Conservation (phyloP, 2,797 vertebrate species). For the Picus viridis region DNA sequence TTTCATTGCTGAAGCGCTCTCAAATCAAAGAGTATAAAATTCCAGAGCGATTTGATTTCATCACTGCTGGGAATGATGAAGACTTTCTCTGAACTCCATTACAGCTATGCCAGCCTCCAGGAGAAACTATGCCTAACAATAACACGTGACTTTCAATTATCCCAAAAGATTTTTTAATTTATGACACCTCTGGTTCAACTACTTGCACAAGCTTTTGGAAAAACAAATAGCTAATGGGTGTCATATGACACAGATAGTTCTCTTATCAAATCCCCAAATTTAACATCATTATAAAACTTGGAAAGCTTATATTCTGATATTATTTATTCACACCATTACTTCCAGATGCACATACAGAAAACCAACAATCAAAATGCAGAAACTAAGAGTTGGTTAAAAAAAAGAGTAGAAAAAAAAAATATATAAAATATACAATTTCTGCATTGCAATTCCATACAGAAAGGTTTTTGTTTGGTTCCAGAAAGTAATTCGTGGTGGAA, state of each 20-base stretch:
- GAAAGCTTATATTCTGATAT: conserved; percentile 42
- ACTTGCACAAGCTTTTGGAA: not conserved
- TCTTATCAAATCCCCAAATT: not conserved
- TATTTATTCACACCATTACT: conserved; percentile 45
- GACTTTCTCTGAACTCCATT: not conserved
- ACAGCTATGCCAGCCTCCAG: not conserved
- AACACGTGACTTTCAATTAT: not conserved
- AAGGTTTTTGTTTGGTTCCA: conserved; percentile 3
- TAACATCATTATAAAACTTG: not conserved
- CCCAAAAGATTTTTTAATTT: not conserved
- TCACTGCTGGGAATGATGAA: conserved; percentile 2
- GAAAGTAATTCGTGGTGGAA: not conserved
- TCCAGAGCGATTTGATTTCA: not conserved
- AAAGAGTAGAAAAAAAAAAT: not conserved
- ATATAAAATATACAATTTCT: not conserved
- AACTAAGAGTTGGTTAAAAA: not conserved
- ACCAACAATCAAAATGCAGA: not conserved
- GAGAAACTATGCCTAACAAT: not conserved
- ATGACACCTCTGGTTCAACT: not conserved
- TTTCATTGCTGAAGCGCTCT: not conserved
- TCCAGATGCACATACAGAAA: conserved; percentile 41
- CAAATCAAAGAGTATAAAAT: conserved; percentile 8
- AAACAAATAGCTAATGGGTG: not conserved
- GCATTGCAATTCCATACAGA: not conserved
- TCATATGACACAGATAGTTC: not conserved